Base-by-base conservation (phyloP, 2,113 vertebrate species). In the Pachyramphus minor region DNA sequence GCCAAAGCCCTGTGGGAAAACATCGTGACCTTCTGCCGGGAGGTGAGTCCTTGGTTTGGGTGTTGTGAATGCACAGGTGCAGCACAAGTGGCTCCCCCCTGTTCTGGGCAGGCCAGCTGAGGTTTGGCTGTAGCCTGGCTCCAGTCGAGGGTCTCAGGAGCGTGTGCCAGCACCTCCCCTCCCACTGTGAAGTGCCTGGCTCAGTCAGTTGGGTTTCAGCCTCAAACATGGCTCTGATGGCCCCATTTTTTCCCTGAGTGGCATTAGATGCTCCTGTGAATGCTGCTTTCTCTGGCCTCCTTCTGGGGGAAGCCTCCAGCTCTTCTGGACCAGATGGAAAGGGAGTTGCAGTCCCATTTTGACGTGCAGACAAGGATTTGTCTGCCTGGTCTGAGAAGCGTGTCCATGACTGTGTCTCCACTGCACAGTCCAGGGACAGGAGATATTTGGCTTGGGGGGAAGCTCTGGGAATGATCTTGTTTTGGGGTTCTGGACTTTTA, bases 1-100 rank as follows among this genome's bases (percentile, higher is more conserved):
- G 99, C 99, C 97, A 99, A 99, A 92, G 99, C 99, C 31, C 98
- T 99, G 22, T 99, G 98, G 99, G 99, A 99, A 87, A 99, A 99
- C 95, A 99, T 99, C 1, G 99, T 99, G 95, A 98, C 98, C 96
- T 99, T 99, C 97, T 99, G 99, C 97, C 98, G 98, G 95, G 99
- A 99, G 99, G 99, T 99, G 97, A 98, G 99, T 71, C 50, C 39
- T 31, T 62, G 52, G 11, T 7, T 80, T 76, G 33, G n/a, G 28
- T 17, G 28, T 50, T 42, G 35, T 22, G 52, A 66, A 50, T 15
- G 55, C 63, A 37, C 47, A 66, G 31, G 52, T 39, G 14, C n/a
- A 58, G 59, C 69, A n/a, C 42, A 44, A 73, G 3, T 8, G n/a
- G 9, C 41, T 60, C 3, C 1, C 3, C 35, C 27, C 44, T 45